phyloP scores from a whole-genome alignment of 2,113 vertebrate genomes.

The Labeo catla region DNA sequence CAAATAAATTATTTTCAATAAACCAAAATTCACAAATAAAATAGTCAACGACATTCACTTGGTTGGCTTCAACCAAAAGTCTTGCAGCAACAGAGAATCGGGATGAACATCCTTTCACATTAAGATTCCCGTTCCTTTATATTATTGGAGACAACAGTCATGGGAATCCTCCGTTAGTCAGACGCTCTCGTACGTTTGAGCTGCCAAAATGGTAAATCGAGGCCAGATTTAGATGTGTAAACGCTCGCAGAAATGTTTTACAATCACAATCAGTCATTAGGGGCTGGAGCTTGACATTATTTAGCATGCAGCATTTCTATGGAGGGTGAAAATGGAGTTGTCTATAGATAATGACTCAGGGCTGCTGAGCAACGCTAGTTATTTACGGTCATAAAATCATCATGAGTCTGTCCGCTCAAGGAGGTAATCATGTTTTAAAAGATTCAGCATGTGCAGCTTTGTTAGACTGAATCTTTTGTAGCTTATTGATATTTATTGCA shows the following conservation, averaged over 20 bases:
- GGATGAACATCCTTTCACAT: slow-evolving; percentile 52
- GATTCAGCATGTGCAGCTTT: slow-evolving; percentile 37
- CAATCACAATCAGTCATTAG: slow-evolving; percentile 42
- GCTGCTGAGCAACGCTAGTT: slow-evolving; percentile 18
- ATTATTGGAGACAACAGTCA: neutral
- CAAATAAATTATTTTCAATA: slow-evolving; percentile 67
- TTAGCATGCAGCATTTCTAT: slow-evolving; percentile 23
- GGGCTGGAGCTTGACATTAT: slow-evolving; percentile 34
- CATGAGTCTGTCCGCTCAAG: slow-evolving; percentile 21
- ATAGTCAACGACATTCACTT: slow-evolving; percentile 78
- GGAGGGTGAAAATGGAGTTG: neutral
- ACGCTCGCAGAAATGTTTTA: slow-evolving; percentile 34
- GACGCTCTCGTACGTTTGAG: slow-evolving; percentile 14
- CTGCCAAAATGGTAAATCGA: slow-evolving; percentile 23
- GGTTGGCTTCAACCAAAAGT: slow-evolving; percentile 73
- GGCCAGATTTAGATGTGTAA: slow-evolving; percentile 45
- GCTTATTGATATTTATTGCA: slow-evolving; percentile 57
- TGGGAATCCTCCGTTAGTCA: neutral
- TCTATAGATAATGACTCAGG: slow-evolving; percentile 13
- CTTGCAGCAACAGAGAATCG: slow-evolving; percentile 68
- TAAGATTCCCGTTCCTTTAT: slow-evolving; percentile 52
- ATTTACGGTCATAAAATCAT: neutral
- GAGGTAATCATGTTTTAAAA: slow-evolving; percentile 23
- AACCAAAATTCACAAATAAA: slow-evolving; percentile 67
- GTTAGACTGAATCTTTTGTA: slow-evolving; percentile 39